Percentiles rank a stretch among this genome's conserved stretches.
phyloP scores from a whole-genome alignment of 2,797 vertebrate genomes.

The Sphenopsis melanotis region DNA sequence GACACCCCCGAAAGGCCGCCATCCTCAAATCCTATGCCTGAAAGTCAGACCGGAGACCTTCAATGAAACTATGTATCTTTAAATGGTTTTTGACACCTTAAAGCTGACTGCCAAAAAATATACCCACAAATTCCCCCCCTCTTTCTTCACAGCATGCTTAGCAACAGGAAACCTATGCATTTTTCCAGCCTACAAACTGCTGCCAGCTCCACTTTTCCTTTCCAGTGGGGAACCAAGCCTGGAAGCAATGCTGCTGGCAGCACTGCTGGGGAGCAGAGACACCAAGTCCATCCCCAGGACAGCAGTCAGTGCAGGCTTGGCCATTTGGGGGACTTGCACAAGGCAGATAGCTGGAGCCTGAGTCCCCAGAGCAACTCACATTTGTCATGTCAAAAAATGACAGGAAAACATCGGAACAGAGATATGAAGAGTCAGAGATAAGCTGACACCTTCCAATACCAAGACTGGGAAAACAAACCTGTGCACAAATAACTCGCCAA shows the following conservation, averaged over 20 bases:
- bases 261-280: not conserved
- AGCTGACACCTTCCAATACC: not conserved
- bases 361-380: not conserved
- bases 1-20: not conserved
- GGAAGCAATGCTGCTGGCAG: not conserved
- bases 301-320: not conserved
- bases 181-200: not conserved
- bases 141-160: not conserved
- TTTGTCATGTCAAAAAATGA: not conserved
- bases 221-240: not conserved
- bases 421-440: not conserved
- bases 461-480: not conserved
- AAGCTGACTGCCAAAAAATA: not conserved
- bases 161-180: not conserved
- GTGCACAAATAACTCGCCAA: not conserved
- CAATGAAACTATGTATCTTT: not conserved
- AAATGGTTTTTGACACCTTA: not conserved
- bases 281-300: not conserved
- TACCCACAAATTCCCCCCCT: not conserved
- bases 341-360: not conserved
- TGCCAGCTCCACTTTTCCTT: not conserved
- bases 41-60: not conserved
- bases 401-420: not conserved
- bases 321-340: not conserved
- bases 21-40: accelerated